Conservation (phyloP, 37 sponge, comb jelly and placozoan species). For the Chondrilla cf. caribensis region DNA sequence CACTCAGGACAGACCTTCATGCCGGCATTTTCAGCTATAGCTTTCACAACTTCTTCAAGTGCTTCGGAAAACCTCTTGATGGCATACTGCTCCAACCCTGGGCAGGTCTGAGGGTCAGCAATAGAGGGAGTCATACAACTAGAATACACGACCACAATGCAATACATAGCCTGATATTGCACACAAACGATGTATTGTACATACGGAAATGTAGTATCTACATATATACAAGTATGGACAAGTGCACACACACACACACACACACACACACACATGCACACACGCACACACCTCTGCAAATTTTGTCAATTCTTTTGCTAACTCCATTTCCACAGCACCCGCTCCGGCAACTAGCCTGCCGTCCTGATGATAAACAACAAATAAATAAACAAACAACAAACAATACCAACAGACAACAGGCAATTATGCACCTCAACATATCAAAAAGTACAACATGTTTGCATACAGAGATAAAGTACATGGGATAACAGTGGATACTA, state of each 20-base stretch:
- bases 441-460: background rate
- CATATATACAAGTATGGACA: no score
- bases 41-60: slow-evolving; percentile 78
- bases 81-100: slow-evolving; percentile 97
- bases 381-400: no score
- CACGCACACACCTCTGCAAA: slow-evolving; percentile 69
- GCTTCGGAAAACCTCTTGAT: slow-evolving; percentile 93
- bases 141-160: background rate
- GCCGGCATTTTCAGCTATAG: slow-evolving; percentile 96
- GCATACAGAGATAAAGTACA: background rate
- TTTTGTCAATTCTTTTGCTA: slow-evolving; percentile 84
- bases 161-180: no score
- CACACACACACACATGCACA: no score
- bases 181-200: no score
- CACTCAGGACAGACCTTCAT: slow-evolving; percentile 84
- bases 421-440: background rate
- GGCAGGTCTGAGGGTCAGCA: slow-evolving; percentile 73
- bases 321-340: slow-evolving; percentile 94
- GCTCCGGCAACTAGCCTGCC: slow-evolving; percentile 88
- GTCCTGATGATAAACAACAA: slow-evolving; percentile 65
- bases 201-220: no score
- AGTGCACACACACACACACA: no score
- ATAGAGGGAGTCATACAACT: background rate
- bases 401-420: no score
- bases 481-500: background rate